phyloP scores from a whole-genome alignment of 2,797 vertebrate species.

The Eleutherodactylus coqui region DNA sequence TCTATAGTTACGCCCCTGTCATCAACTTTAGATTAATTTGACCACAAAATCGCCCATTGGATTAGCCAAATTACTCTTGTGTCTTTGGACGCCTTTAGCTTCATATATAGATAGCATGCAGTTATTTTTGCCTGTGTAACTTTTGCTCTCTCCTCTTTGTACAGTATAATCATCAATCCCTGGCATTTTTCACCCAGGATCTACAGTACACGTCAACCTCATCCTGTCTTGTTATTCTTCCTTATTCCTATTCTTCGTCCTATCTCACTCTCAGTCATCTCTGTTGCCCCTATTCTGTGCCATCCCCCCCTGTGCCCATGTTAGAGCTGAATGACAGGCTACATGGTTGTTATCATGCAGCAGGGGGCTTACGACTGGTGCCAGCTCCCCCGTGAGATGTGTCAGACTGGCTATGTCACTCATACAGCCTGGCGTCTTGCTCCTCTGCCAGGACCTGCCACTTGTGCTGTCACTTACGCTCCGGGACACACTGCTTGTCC shows the following conservation, averaged over 20 bases:
- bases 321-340: constrained; percentile 47
- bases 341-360: constrained; percentile 50
- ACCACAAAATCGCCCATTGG: background rate
- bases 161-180: background rate
- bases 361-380: constrained; percentile 48
- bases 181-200: constrained; percentile 10
- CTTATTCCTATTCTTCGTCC: background rate
- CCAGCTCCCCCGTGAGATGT: constrained; percentile 38
- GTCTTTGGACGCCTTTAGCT: background rate
- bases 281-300: constrained; percentile 33
- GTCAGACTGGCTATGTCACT: constrained; percentile 57
- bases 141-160: background rate
- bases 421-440: constrained; percentile 39
- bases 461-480: constrained; percentile 50
- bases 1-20: too few species aligned
- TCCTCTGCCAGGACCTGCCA: constrained; percentile 57
- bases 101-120: background rate
- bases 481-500: constrained; percentile 48
- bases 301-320: background rate
- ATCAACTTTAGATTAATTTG: too few species aligned
- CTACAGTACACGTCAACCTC: background rate
- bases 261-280: background rate
- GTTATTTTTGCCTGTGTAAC: background rate
- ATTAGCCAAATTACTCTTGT: background rate
- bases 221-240: constrained; percentile 10